Conservation (phyloP, 2,888 invertebrate genomes). For the Chalcis sispes region DNA sequence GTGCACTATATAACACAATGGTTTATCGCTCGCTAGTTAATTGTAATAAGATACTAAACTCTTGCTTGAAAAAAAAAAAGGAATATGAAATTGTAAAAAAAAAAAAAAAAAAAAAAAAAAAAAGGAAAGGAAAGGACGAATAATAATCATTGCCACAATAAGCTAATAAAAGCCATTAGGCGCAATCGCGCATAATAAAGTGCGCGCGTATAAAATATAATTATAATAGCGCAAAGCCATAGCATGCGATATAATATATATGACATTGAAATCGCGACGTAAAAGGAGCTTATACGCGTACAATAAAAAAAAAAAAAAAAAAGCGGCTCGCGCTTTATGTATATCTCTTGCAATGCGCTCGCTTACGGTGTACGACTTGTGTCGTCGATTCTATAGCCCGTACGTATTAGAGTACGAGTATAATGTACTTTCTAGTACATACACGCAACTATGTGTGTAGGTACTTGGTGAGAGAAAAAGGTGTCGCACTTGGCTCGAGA, state of each 20-base stretch:
- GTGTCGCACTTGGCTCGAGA: constrained; percentile 12
- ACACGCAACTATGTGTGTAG: not conserved
- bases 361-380: not conserved
- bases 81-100: not conserved
- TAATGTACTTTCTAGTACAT: no score
- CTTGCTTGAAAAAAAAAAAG: constrained; percentile 8
- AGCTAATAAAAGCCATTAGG: not conserved
- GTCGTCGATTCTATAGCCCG: not conserved
- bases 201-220: not conserved
- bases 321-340: not conserved
- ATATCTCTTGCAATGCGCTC: not conserved
- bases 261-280: constrained; percentile 32
- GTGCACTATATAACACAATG: not conserved
- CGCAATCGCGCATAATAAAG: constrained; percentile 3
- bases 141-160: constrained; percentile 1
- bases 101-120: not conserved
- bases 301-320: constrained; percentile 9
- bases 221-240: not conserved
- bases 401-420: not conserved
- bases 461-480: not conserved
- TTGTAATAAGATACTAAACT: not conserved
- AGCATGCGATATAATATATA: not conserved
- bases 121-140: not conserved
- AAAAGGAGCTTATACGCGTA: not conserved
- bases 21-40: not conserved